Base-by-base conservation (phyloP, 2,888 invertebrate species). In the Ichneumoninae sp. region DNA sequence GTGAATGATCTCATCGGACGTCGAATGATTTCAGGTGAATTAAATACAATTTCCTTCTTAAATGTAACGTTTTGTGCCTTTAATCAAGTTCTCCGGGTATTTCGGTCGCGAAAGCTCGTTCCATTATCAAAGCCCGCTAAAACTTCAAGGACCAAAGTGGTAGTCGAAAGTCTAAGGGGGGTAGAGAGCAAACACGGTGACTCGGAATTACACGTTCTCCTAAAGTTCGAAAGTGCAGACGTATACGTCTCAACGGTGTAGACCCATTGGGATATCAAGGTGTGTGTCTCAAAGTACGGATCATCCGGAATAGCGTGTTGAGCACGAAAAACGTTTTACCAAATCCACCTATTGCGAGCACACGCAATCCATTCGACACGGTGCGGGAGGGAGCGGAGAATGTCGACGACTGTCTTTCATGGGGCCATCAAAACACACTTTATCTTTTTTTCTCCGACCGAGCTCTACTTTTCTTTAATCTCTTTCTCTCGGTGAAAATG, bases 281-380 rank as follows among this genome's bases (percentile, higher is more conserved):
- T 60, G 71, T 83, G 66, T 83, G 57, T 74, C 77, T 57, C 36
- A 13, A 78, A 65, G 52, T 77, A 52, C 69, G 78, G 70, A 75
- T 75, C 78, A 84, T 79, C 70, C 44, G 78, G 50, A 84, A 84
- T 70, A 75, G 75, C 68, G 77, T 44, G 81, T 74, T 65, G 84
- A 84, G 81, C 78, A 84, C 66, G 81, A 81, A 79, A 81, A 84
- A 66, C 74, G 74, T 84, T 84, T 84, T 82, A 84, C 81, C 66
- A 78, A 84, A 75, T 75, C 60, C 66, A 36, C 47, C 70, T 65
- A 79, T 81, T 84, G 84, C 77, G 65, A 68, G 54, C 40, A 60
- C 30, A 71, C 10, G 50, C 69, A 50, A 70, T 75, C 74, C 69
- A 78, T 74, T 62, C 72, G 74, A 75, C 26, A 47, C 50, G 36